Evolutionary conservation across 2,113 vertebrate species (phyloP), one percentile per base, ranked within the genome.

Genomic region (Neolamprologus sp.): DNA sequence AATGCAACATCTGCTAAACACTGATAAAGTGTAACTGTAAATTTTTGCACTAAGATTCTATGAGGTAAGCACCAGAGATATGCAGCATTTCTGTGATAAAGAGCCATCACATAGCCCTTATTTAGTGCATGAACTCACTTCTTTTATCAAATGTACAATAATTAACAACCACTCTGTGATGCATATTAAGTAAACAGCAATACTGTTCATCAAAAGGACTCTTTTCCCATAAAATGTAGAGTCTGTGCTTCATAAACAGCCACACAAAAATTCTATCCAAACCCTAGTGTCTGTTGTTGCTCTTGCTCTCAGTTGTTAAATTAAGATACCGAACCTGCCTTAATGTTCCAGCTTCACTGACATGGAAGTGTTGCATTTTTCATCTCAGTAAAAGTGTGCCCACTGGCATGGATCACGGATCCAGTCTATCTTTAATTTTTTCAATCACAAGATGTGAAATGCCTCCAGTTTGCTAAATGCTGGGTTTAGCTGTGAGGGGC

Each of bases 331-430:
- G 4, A 58, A 42, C 19, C 33, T 60, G 19, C 55, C 75, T 87
- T 75, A 68, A 78, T 81, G 28, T 85, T 83, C 71, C 78, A 49
- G 54, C 42, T 45, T 51, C 75, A 31, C 47, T 86, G 57, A 85
- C 91, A 94, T 23, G 57, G 54, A 47, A 58, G 90, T 94, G 94
- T 89, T 88, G 84, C 84, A 95, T 96, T 94, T 94, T 83, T 89
- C 94, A 89, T 93, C 33, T 73, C 40, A 26, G 54, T 87, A 89
- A 92, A 90, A 89, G 63, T 53, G 71, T 54, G 42, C 5, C 84
- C 80, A 57, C 31, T 80, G 79, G 40, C 81, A 83, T 16, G 58
- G 58, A 84, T 80, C 37, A 79, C 6, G 3, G 65, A 88, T 87
- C 85, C 83, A 23, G 37, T 82, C 21, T 73, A 79, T 81, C 75